Evolutionary conservation across 2,797 vertebrate species (phyloP).

Genomic region (Ibycter americanus): DNA sequence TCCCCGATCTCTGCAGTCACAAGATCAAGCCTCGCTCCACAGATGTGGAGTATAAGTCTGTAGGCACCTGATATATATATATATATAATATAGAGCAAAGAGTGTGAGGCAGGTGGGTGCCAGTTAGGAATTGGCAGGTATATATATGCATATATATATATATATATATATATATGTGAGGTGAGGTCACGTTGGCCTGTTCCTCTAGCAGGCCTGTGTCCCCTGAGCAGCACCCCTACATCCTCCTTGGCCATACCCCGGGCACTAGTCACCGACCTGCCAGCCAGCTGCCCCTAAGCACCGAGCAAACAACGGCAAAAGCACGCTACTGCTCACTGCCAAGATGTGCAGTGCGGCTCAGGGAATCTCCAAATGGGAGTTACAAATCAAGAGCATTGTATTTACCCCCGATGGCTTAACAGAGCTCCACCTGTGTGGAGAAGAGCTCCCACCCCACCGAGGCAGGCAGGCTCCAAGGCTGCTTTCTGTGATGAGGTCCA

Average conservation of each 20-base stretch:
- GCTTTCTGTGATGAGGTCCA: neutral
- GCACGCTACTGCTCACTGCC: fast-evolving
- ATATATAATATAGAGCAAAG: neutral
- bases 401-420: neutral
- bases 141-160: too few species aligned
- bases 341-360: fast-evolving
- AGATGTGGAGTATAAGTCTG: neutral
- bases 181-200: neutral
- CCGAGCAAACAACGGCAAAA: neutral
- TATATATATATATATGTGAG: neutral
- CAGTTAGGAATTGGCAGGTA: neutral
- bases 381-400: fast-evolving
- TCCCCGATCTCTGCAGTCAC: neutral
- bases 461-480: neutral
- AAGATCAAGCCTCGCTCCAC: neutral
- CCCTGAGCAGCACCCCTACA: neutral
- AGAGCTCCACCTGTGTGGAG: neutral
- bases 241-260: neutral
- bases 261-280: neutral
- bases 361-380: neutral
- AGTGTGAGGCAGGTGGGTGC: neutral
- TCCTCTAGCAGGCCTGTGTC: neutral
- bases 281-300: neutral
- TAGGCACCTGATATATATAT: neutral
- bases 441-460: neutral